Base-by-base conservation (phyloP, 2,113 vertebrate species). In the Lipophrys pholis region DNA sequence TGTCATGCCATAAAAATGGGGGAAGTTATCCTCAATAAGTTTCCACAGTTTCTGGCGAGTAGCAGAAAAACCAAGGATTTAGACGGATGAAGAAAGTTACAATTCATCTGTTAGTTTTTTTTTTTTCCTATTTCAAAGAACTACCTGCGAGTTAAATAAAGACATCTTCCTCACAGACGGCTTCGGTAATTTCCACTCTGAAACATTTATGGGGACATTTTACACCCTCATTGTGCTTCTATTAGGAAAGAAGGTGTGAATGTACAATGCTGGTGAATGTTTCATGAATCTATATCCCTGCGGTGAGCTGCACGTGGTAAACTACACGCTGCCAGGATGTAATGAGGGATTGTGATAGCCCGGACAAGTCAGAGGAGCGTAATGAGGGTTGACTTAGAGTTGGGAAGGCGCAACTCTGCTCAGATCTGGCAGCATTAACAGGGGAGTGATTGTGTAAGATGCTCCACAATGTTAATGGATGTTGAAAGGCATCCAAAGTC, bases 171-270 rank as follows among this genome's bases (percentile, higher is more conserved):
- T 30, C 21, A 30, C 21, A 30, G 21, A 30, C 21, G 21, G 21
- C 21, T 30, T 1, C 11, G 11, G 43, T 78, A 16, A 80, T 81
- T 79, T 83, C 79, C 69, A 54, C 69, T 57, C 58, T 86, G 51
- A 87, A 83, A 86, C 14, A 84, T 74, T 82, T 55, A 90, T 73
- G 9, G 39, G 43, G 81, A 76, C 39, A 84, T 83, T 80, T 83
- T 62, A 87, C 87, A 87, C 82, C 79, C 46, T 80, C 30, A 10
- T 57, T 48, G 58, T 78, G 82, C 85, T 80, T 62, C 76, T 76
- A 73, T 65, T 56, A 69, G 61, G 36, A 61, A 71, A 65, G 59
- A 52, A 63, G 11, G 51, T 82, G 54, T 81, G 61, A 48, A 60
- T 43, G 76, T 54, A 43, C 17, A 30, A 0, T 3, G 5, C 17